A percentile compares a stretch with the other conserved stretches of the same genome.
Conservation (phyloP, 2,888 invertebrate species). For the Cephalotes varians region DNA sequence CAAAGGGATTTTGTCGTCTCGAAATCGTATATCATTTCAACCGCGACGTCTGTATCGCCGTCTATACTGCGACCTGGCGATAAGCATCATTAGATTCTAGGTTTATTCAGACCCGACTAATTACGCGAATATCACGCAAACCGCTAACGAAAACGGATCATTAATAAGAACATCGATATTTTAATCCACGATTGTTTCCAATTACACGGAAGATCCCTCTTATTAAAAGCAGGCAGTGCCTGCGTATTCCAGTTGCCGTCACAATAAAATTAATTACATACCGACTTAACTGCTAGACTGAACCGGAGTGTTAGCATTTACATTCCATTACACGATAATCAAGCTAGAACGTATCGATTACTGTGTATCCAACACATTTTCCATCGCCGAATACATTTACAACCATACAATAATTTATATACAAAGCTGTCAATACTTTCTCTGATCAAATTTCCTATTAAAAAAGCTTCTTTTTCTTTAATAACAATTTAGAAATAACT, state of each 20-base stretch:
- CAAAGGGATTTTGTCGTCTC: conserved; percentile 60
- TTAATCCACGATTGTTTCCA: conserved; percentile 46
- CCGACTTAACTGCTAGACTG: conserved; percentile 18
- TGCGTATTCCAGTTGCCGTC: conserved; percentile 24
- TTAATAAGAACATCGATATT: conserved; percentile 40
- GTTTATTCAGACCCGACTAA: conserved; percentile 20
- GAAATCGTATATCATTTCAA: conserved; percentile 59
- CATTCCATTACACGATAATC: conserved; percentile 32
- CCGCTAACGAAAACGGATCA: conserved; percentile 24
- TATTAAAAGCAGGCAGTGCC: conserved; percentile 29
- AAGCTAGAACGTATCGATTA: conserved; percentile 38
- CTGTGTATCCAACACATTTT: not conserved
- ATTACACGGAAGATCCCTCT: conserved; percentile 24
- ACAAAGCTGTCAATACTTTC: not conserved
- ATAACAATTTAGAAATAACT: not conserved
- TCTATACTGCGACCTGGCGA: conserved; percentile 18
- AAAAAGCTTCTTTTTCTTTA: not conserved
- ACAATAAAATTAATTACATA: conserved; percentile 45
- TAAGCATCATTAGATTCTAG: conserved; percentile 18
- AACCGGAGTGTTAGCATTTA: conserved; percentile 32
- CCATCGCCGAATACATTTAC: not conserved
- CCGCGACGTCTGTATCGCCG: conserved; percentile 7
- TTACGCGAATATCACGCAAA: conserved; percentile 21
- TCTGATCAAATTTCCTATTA: conserved; percentile 2
- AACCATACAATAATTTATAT: conserved; percentile 4